Evolutionary conservation across 2,888 invertebrate genomes (phyloP), one percentile per base, ranked within the genome.

Genomic region (Sminthurides aquaticus): DNA sequence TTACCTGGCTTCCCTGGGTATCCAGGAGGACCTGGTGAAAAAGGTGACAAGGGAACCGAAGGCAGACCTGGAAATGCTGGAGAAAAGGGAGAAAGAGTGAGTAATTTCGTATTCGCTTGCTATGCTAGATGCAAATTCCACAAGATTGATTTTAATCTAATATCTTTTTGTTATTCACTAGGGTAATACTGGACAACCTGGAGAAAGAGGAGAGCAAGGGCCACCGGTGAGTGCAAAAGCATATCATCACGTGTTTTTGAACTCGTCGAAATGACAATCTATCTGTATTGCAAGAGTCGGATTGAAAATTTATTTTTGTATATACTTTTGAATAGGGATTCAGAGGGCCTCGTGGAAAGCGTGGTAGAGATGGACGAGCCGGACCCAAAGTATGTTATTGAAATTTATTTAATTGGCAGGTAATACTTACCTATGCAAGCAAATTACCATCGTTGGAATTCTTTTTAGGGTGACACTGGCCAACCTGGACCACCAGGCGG

Each of bases 191-290:
- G 91, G 91, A 34, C 79, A 81, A 67, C 80, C 82, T 54, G 91
- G 91, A 26, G 90, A 90, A 79, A 82, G 90, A 59, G 93, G 92
- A n/a, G 89, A 89, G 81, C 83, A 82, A 49, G 93, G 91, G 11
- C 88, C 89, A 8, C 82, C 90, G 77, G 89, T 86, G 77, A 77
- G 78, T 75, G 63, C 20, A 22, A 18, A 57, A 28, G 2, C 18
- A 54, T 8, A n/a, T 26, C 43, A 43, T 43, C 43, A 43, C 8
- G 18, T 11, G 43, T 43, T 43, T 43, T 43, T 18, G 18, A 18
- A n/a, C n/a, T n/a, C n/a, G n/a, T n/a, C n/a, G n/a, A n/a, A n/a
- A n/a, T 52, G 18, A 15, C 5, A 22, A 34, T 15, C 15, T 34
- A 15, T 34, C 43, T 34, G 43, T 11, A 34, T 34, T 11, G 8